Conservation (phyloP, 2,888 invertebrate genomes). For the Cryptocheilus praepositus region DNA sequence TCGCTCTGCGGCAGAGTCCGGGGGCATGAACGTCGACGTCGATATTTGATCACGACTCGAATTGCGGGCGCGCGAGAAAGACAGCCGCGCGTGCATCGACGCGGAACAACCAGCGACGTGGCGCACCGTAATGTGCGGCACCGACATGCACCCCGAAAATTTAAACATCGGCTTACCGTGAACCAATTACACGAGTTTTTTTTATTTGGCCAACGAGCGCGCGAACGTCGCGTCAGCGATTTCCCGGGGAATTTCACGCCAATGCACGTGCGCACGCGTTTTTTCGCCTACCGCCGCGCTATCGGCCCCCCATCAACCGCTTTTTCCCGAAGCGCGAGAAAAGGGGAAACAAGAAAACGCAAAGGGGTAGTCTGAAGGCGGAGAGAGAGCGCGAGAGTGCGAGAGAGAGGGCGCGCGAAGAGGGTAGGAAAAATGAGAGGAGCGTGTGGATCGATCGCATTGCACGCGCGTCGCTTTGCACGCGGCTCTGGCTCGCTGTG, state of each 20-base stretch:
- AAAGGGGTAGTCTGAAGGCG: not conserved
- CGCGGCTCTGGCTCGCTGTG: constrained; percentile 12
- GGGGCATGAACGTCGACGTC: too few species aligned
- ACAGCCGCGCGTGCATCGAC: not conserved
- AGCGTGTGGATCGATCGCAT: constrained; percentile 36
- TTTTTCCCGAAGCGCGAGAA: not conserved
- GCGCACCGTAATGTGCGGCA: constrained; percentile 2
- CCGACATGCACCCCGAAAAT: constrained; percentile 20
- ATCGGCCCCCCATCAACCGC: constrained; percentile 6
- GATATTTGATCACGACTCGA: too few species aligned
- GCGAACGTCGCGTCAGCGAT: constrained; percentile 32
- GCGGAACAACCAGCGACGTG: not conserved
- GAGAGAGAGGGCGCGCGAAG: not conserved
- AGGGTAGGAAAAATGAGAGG: constrained; percentile 7
- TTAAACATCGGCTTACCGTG: constrained; percentile 37
- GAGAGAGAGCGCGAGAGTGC: not conserved
- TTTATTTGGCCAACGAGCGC: constrained; percentile 1
- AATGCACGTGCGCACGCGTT: constrained; percentile 5
- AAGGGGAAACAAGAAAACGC: not conserved
- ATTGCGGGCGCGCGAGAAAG: not conserved
- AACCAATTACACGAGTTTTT: constrained; percentile 41
- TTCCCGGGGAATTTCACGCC: constrained; percentile 36
- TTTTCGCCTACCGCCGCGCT: not conserved
- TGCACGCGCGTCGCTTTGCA: constrained; percentile 17
- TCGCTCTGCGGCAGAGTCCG: too few species aligned